Evolutionary conservation across 2,113 vertebrate genomes (phyloP), one percentile per base, ranked within the genome.

Genomic region (Lophura nycthemera): DNA sequence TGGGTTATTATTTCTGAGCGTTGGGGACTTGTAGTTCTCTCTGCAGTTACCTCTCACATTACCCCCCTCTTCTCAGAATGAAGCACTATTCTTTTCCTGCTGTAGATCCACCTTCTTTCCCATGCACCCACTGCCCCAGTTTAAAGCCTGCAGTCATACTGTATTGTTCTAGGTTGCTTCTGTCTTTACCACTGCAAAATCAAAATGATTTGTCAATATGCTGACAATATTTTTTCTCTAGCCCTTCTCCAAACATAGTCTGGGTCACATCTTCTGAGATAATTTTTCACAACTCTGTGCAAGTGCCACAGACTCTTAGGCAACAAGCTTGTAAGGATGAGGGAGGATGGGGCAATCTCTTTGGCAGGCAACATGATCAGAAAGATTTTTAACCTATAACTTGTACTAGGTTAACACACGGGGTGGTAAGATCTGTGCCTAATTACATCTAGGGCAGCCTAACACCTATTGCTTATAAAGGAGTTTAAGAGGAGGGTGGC

Each of bases 1-100:
- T 63, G 80, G 10, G 4, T 74, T 71, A 86, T 96, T 88, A 65
- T 90, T 95, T 90, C 83, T 59, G 83, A 95, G 74, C 79, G 73
- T 81, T 32, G 77, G 73, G 47, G 73, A 65, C 88, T 81, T 88
- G 86, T 95, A 74, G 91, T 91, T 72, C 63, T 71, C 1, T 3
- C 76, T 91, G 56, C 61, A 83, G 74, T 91, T 45, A 64, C 65
- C 65, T 60, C 57, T 66, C 24, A 30, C 91, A 59, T 67, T 76
- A 95, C 54, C 52, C 40, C 34, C 88, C 43, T 78, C 90, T 64
- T 71, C 54, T 54, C 76, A 88, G 93, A 83, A 86, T 61, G 85
- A 94, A 45, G 34, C 71, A 65, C 60, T 34, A 7, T 71, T 73
- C 74, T 47, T 57, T 75, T 64, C 38, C 3, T 48, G 40, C 70